Evolutionary conservation across 2,797 vertebrate genomes (phyloP).

Genomic region (Hybognathus amarus): DNA sequence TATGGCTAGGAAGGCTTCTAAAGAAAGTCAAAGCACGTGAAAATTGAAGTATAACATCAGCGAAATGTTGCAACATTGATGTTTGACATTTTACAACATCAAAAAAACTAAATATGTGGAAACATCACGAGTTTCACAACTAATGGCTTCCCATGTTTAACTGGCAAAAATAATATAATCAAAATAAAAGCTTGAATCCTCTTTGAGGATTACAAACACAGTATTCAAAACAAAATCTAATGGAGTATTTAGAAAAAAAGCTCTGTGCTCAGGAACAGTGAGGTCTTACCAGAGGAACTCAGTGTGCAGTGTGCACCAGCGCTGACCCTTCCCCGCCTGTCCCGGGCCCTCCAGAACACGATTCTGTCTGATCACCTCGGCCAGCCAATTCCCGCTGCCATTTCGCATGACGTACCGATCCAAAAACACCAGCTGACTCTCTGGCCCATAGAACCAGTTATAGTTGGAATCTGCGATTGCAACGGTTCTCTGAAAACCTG

Average conservation of each 20-base stretch:
- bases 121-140: not conserved
- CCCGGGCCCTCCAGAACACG: slow-evolving; percentile 90
- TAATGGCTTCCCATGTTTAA: not conserved
- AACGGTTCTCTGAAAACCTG: slow-evolving; percentile 95
- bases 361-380: slow-evolving; percentile 89
- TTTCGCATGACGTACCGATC: slow-evolving; percentile 96
- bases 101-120: not conserved
- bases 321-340: slow-evolving; percentile 92
- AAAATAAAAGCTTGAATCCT: not conserved
- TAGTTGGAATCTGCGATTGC: slow-evolving; percentile 98
- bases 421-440: slow-evolving; percentile 96
- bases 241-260: not conserved
- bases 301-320: slow-evolving; percentile 97
- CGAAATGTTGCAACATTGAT: not conserved
- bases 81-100: not conserved
- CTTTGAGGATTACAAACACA: not conserved
- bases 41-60: not conserved
- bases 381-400: slow-evolving; percentile 97
- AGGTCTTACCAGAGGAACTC: slow-evolving; percentile 94
- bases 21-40: not conserved
- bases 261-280: not conserved
- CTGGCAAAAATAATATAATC: not conserved
- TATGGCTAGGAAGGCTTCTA: not conserved
- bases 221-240: not conserved
- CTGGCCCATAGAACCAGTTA: slow-evolving; percentile 99